Evolutionary conservation across 2,797 vertebrate species (phyloP).

Genomic region (Micropoecilia bifurca): DNA sequence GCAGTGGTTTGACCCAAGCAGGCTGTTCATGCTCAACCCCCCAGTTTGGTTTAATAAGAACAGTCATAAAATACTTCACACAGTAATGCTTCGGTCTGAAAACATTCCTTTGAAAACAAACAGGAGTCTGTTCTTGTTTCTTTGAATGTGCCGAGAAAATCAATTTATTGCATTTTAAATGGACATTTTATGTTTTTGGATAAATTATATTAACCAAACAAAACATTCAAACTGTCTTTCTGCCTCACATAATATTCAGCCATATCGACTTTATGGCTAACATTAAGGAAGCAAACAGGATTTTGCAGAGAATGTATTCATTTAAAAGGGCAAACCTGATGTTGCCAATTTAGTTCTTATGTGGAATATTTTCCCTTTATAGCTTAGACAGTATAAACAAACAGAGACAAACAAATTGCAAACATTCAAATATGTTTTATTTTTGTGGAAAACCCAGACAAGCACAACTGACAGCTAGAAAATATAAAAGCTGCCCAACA

Average conservation of each 20-base stretch:
- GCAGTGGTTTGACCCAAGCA: background rate
- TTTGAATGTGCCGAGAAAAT: background rate
- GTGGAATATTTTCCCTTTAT: background rate
- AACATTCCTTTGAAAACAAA: background rate
- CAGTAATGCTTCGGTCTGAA: background rate
- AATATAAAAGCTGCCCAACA: constrained; percentile 50
- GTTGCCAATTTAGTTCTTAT: background rate
- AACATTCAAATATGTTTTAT: constrained; percentile 57
- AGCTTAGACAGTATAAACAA: background rate
- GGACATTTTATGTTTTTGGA: background rate
- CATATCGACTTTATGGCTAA: background rate
- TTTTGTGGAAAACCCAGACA: constrained; percentile 57
- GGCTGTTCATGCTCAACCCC: background rate
- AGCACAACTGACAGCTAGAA: constrained; percentile 31
- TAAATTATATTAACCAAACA: background rate
- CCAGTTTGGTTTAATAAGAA: background rate
- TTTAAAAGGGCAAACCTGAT: background rate
- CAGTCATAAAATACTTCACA: background rate
- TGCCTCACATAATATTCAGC: background rate
- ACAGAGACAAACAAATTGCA: constrained; percentile 8
- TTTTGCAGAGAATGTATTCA: background rate
- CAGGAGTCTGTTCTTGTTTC: background rate
- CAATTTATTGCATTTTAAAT: background rate
- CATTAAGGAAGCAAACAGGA: background rate
- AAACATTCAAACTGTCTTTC: background rate